Conservation (phyloP, 2,888 invertebrate species). For the Ornithoptera alexandrae region DNA sequence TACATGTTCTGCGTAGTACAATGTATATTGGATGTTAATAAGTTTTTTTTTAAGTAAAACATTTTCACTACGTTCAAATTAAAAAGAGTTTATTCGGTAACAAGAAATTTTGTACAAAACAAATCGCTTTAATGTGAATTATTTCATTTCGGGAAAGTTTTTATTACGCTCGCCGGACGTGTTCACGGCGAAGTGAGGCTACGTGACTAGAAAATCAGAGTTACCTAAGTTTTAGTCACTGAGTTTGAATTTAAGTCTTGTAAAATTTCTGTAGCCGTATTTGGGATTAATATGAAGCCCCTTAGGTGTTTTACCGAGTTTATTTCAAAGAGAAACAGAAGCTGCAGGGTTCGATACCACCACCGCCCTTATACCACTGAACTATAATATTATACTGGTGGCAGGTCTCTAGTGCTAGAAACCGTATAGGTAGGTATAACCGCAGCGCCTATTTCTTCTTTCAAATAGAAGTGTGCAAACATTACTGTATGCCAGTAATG, state of each 20-base stretch:
- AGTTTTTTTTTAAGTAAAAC: background rate
- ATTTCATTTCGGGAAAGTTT: constrained; percentile 27
- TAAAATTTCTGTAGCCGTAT: constrained; percentile 1
- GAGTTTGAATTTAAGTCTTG: constrained; percentile 12
- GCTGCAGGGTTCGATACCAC: too few relatives aligned
- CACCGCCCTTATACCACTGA: too few relatives aligned
- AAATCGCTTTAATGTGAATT: constrained; percentile 10
- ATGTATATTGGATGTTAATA: background rate
- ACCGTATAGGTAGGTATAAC: too few relatives aligned
- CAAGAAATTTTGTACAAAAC: constrained; percentile 10
- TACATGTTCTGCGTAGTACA: too few relatives aligned
- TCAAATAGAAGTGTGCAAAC: too few relatives aligned
- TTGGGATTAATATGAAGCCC: background rate
- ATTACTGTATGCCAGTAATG: too few relatives aligned
- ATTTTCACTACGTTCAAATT: background rate
- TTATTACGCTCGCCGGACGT: constrained; percentile 26
- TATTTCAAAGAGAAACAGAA: too few relatives aligned
- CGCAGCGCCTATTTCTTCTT: too few relatives aligned
- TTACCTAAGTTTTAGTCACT: constrained; percentile 15
- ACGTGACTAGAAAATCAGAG: constrained; percentile 26
- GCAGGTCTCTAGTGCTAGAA: too few relatives aligned
- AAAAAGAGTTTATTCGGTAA: constrained; percentile 1
- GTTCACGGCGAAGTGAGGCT: constrained; percentile 22
- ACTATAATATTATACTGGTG: too few relatives aligned
- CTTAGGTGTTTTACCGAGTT: too few relatives aligned